phyloP scores from a whole-genome alignment of 2,113 vertebrate genomes.

The Cromileptes altivelis region DNA sequence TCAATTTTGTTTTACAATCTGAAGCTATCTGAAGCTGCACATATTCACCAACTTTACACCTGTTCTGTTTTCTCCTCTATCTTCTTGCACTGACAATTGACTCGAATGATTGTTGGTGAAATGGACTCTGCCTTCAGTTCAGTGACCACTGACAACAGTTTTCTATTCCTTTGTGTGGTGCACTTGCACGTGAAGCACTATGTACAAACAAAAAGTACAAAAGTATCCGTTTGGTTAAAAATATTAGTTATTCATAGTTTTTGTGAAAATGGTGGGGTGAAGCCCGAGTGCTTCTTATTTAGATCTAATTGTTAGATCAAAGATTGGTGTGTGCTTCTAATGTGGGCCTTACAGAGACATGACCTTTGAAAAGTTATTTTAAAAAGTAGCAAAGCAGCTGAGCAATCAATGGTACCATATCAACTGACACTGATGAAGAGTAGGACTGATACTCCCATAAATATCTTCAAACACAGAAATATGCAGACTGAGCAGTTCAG shows the following conservation, averaged over 20 bases:
- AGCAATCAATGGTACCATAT: slow-evolving; percentile 73
- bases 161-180: background rate
- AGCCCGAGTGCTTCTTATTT: background rate
- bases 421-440: slow-evolving; percentile 37
- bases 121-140: background rate
- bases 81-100: background rate
- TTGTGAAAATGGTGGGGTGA: background rate
- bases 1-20: background rate
- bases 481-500: slow-evolving; percentile 38
- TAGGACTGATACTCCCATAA: slow-evolving; percentile 39
- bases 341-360: background rate
- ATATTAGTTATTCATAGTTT: background rate
- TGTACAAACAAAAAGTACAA: background rate
- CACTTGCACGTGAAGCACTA: background rate
- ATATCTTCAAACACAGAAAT: slow-evolving; percentile 38
- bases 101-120: background rate
- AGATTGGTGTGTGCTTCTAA: background rate
- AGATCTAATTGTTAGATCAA: slow-evolving; percentile 1
- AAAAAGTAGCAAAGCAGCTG: slow-evolving; percentile 50
- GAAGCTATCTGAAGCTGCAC: background rate
- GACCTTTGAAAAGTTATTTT: slow-evolving; percentile 10
- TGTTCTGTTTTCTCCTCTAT: background rate
- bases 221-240: slow-evolving; percentile 1
- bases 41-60: background rate
- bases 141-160: background rate